Conservation (phyloP, 1,140 invertebrate genomes). For the Temnothorax longispinosus region DNA sequence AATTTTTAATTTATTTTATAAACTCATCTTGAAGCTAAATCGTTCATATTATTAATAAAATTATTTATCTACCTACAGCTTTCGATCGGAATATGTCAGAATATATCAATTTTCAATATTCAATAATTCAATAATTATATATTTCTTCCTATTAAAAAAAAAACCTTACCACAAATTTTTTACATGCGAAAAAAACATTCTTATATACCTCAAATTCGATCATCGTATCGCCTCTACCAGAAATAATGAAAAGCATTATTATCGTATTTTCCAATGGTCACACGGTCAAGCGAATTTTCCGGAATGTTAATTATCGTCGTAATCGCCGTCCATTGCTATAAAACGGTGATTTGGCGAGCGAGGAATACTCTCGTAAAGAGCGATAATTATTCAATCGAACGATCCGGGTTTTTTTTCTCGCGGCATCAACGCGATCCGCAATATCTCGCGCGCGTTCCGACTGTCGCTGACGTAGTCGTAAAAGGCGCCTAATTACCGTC, state of each 20-base stretch:
- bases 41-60: background rate
- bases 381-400: slow-evolving; percentile 36
- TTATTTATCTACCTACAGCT: background rate
- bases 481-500: slow-evolving; percentile 9
- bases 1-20: slow-evolving; percentile 1
- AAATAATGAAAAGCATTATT: slow-evolving; percentile 10
- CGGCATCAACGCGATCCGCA: background rate
- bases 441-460: background rate
- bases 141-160: background rate
- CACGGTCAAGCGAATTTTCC: slow-evolving; percentile 10
- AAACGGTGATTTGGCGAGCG: slow-evolving; percentile 6
- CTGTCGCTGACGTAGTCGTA: slow-evolving; percentile 11
- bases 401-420: background rate
- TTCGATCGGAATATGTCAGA: background rate
- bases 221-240: background rate
- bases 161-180: background rate
- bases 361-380: background rate
- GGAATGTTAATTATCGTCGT: slow-evolving; percentile 14
- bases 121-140: background rate
- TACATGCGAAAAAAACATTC: background rate
- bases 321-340: background rate
- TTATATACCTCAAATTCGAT: background rate
- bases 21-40: background rate
- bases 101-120: slow-evolving; percentile 1
- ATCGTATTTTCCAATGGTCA: slow-evolving; percentile 14